Evolutionary conservation across 1,140 invertebrate species (phyloP), one percentile per base, ranked within the genome.

Genomic region (Zelostemma sp.): DNA sequence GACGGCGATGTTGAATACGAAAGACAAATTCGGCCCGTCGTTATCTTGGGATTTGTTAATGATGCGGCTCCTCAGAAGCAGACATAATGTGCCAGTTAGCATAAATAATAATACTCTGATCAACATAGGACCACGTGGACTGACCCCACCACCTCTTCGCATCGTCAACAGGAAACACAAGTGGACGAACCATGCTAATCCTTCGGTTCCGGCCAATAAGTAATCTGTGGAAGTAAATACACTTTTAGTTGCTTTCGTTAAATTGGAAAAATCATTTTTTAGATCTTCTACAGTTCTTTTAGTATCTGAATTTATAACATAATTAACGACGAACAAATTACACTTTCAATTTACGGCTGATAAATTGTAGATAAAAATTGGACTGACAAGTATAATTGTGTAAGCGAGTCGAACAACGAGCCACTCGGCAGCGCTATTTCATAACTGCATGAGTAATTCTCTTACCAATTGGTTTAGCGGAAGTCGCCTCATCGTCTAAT

Each of bases 101-200:
- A 83, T 68, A 76, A 80, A 74, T 60, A 84, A 73, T 14, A 84
- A 61, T 17, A 78, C 79, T 67, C 92, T 85, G 49, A 93, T 85
- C 5, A 88, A 65, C 17, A 90, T 79, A 1, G 93, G 91, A 1
- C 95, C 95, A 53, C 93, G 85, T 54, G 91, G 88, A 85, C 89
- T 93, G 40, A 84, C 70, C 71, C 86, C 88, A 49, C 88, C 85
- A 80, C 86, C 88, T 73, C 84, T 89, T 73, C 90, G 89, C 15
- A 95, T 80, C 14, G 89, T 89, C 56, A 92, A 70, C 21, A 93
- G 83, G 80, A 92, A 96, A 11, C 89, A 87, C 68, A 92, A 88
- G 85, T 97, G 94, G 11, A 93, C 85, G 18, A 93, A 80, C 94
- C 94, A 96, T 60, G 92, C 86, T 60, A 94, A 79, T 71, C 88